Base-by-base conservation (phyloP, 2,113 vertebrate species). In the Odobenus rosmarus region DNA sequence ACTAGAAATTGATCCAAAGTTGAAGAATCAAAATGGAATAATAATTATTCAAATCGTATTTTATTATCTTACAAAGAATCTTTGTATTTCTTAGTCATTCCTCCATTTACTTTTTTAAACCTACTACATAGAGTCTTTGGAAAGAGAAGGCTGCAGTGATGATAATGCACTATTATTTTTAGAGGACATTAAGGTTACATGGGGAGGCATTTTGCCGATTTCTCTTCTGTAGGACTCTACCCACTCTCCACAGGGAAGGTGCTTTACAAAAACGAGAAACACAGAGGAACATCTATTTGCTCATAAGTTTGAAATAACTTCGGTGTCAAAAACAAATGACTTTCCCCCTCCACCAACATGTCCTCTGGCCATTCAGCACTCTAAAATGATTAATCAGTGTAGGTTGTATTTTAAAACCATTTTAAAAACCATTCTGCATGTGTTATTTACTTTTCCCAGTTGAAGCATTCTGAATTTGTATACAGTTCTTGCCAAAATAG, bases 221-320 rank as follows among this genome's bases (percentile, higher is more conserved):
- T 98, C 96, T 97, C n/a, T 96, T 97, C 93, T 93, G 49, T 97
- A 4, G 88, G 97, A 95, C 82, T 97, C 87, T 97, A 92, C 67
- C 88, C 72, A 96, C 31, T 98, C 28, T 98, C 96, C 51, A 92
- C n/a, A 95, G 97, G 92, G 53, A 98, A 97, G 90, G 64, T 57
- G 61, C 69, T 92, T 84, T 64, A 93, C 93, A 96, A 96, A 98
- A 98, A 96, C 59, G 2, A 97, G 57, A 88, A 97, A 97, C 67
- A 97, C 89, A 96, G 97, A 42, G 94, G 33, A 98, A 95, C 51
- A 55, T 96, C 92, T 98, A 93, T 93, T 98, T 98, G 92, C 93
- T 98, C 97, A 59, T 97, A 97, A 98, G 83, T 98, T 97, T 98
- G 96, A 98, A 98, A 98, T 97, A 98, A 98, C 90, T 98, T 98